A percentile compares a stretch with the other conserved stretches of the same genome.
phyloP scores from a whole-genome alignment of 2,888 invertebrate genomes.

The Priocnemis perturbator region DNA sequence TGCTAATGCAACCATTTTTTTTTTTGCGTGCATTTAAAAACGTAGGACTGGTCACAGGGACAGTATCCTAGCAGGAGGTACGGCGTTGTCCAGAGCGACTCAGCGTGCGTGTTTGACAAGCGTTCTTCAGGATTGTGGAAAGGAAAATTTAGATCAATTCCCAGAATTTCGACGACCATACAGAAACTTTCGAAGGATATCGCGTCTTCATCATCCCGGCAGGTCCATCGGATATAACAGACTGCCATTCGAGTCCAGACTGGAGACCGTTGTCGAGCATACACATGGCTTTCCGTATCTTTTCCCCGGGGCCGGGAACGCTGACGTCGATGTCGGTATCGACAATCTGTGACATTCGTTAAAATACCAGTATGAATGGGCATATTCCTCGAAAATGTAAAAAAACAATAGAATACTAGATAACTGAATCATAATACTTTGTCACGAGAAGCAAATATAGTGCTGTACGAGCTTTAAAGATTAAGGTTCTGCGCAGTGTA shows the following conservation, averaged over 20 bases:
- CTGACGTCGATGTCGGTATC: not conserved
- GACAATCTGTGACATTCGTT: not conserved
- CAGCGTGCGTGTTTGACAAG: constrained; percentile 12
- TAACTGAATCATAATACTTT: no score
- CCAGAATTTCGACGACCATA: not conserved
- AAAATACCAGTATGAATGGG: not conserved
- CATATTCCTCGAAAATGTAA: not conserved
- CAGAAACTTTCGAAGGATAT: constrained; percentile 2
- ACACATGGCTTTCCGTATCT: constrained; percentile 30
- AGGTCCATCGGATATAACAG: constrained; percentile 1
- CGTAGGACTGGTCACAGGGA: no score
- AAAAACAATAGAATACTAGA: no score
- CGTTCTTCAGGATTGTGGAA: constrained; percentile 9
- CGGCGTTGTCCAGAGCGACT: constrained; percentile 32
- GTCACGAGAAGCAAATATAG: no score
- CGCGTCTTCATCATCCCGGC: constrained; percentile 15
- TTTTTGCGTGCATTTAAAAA: no score
- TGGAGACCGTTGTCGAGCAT: constrained; percentile 38
- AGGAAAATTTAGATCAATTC: not conserved
- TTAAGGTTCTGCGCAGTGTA: no score
- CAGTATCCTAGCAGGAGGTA: not conserved
- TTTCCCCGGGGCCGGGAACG: constrained; percentile 10
- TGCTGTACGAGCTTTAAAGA: no score
- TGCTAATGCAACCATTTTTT: no score
- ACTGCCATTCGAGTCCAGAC: constrained; percentile 17